Percentiles rank a stretch among this genome's conserved stretches.
Conservation (phyloP, 1,140 invertebrate species). For the Dicyema japonicum region DNA sequence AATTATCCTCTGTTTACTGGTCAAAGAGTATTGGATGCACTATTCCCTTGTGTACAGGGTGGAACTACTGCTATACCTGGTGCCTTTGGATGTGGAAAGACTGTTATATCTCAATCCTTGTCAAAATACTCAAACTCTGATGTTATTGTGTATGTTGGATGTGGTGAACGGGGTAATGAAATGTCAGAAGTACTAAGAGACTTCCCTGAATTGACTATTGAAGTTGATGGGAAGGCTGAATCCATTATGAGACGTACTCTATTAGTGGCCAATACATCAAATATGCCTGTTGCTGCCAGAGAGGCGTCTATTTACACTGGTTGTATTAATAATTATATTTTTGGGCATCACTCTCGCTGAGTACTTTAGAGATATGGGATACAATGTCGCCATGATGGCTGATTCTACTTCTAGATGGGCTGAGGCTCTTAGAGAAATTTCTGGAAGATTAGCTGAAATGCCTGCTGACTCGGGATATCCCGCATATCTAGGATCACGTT, state of each 20-base stretch:
- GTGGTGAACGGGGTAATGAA: constrained; percentile 55
- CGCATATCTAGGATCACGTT: constrained; percentile 73
- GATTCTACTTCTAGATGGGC: constrained; percentile 99
- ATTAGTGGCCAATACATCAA: constrained; percentile 91
- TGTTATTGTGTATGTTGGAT: constrained; percentile 52
- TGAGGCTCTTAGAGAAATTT: constrained; percentile 94
- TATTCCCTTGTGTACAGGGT: constrained; percentile 92
- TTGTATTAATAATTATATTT: too few relatives aligned
- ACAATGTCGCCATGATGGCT: constrained; percentile 99
- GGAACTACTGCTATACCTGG: constrained; percentile 97
- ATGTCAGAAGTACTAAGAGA: constrained; percentile 85
- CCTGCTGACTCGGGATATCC: constrained; percentile 88
- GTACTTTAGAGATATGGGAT: constrained; percentile 65
- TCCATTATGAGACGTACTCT: constrained; percentile 99
- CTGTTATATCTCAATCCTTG: constrained; percentile 87
- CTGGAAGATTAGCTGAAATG: constrained; percentile 97
- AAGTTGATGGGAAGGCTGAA: constrained; percentile 52
- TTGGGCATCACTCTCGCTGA: constrained; percentile 88
- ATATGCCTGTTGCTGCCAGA: constrained; percentile 99
- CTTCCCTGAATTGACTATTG: constrained; percentile 43
- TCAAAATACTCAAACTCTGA: constrained; percentile 98
- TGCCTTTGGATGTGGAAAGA: constrained; percentile 88
- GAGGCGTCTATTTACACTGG: constrained; percentile 98
- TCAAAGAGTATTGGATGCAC: constrained; percentile 73
- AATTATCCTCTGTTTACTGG: constrained; percentile 89